These are phyloP conservation scores for Tenebrio molitor DNA, from an alignment of 1,140 invertebrate species.

Conservation along the genomic window DNA sequence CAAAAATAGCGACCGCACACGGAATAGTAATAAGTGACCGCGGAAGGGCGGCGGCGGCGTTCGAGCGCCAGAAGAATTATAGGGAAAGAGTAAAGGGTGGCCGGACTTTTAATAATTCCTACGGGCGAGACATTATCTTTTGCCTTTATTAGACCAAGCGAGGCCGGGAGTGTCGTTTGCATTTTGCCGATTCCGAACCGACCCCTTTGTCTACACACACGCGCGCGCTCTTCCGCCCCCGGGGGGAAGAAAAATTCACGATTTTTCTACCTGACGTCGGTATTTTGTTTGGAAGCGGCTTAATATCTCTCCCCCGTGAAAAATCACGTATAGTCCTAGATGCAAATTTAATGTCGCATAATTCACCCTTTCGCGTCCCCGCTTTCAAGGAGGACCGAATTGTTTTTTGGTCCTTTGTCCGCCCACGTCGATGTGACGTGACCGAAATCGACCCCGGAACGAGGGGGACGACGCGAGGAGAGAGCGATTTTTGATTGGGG, in stretches of 20 bases:
- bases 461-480: constrained; percentile 5
- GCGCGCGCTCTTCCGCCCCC: neutral
- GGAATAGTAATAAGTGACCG: constrained; percentile 40
- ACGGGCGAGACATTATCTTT: constrained; percentile 53
- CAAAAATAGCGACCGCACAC: too few relatives aligned
- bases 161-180: constrained; percentile 45
- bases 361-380: constrained; percentile 24
- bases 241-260: neutral
- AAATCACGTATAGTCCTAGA: constrained; percentile 48
- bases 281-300: constrained; percentile 33
- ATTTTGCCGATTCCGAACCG: constrained; percentile 43
- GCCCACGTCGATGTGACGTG: neutral
- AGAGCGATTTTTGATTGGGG: constrained; percentile 48
- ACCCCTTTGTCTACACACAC: constrained; percentile 7
- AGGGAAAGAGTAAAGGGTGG: constrained; percentile 57
- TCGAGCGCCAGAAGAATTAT: constrained; percentile 56
- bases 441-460: neutral
- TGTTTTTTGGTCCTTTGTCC: neutral
- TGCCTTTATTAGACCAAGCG: constrained; percentile 41
- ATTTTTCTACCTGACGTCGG: constrained; percentile 34
- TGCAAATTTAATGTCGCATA: constrained; percentile 51
- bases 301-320: constrained; percentile 40
- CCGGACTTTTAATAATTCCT: constrained; percentile 58
- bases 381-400: constrained; percentile 24
- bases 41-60: constrained; percentile 31